A percentile compares a stretch with the other conserved stretches of the same genome.
phyloP scores from a whole-genome alignment of 1,140 invertebrate genomes.

The Leguminivora glycinivorella region DNA sequence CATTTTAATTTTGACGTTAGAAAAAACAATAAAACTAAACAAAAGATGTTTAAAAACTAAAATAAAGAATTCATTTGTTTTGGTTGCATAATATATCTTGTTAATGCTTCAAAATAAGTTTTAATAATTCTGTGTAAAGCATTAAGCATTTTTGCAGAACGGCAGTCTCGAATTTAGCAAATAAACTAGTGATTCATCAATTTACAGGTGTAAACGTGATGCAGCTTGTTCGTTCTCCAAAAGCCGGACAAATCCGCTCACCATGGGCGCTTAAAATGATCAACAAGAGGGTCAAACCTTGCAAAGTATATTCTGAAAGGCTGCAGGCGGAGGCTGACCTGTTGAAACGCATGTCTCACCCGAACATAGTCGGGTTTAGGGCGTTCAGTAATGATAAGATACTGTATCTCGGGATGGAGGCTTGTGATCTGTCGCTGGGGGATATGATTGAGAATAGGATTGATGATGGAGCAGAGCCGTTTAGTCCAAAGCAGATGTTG shows the following conservation, averaged over 20 bases:
- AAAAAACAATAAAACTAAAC: not conserved
- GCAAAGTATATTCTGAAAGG: conserved; percentile 76
- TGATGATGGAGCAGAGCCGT: conserved; percentile 81
- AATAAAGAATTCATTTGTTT: not conserved
- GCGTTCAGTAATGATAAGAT: conserved; percentile 82
- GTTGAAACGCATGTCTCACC: conserved; percentile 85
- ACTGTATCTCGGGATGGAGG: conserved; percentile 86
- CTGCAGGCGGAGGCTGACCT: conserved; percentile 86
- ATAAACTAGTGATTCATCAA: not conserved
- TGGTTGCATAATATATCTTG: not conserved
- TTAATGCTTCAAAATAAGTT: not conserved
- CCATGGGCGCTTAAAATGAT: conserved; percentile 92
- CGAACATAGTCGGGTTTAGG: conserved; percentile 91
- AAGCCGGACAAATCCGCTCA: conserved; percentile 82
- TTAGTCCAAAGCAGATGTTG: conserved; percentile 82
- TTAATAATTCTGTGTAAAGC: too few relatives aligned
- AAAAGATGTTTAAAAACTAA: not conserved
- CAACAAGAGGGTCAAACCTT: conserved; percentile 71
- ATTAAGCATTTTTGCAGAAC: too few relatives aligned
- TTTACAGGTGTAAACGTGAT: conserved; percentile 87
- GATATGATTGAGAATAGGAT: conserved; percentile 85
- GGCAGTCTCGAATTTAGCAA: not conserved
- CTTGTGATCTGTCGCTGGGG: conserved; percentile 83
- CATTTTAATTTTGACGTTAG: conserved; percentile 28
- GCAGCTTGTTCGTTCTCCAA: conserved; percentile 85